phyloP scores from a whole-genome alignment of 2,888 invertebrate species.

The Phaedon cochleariae region DNA sequence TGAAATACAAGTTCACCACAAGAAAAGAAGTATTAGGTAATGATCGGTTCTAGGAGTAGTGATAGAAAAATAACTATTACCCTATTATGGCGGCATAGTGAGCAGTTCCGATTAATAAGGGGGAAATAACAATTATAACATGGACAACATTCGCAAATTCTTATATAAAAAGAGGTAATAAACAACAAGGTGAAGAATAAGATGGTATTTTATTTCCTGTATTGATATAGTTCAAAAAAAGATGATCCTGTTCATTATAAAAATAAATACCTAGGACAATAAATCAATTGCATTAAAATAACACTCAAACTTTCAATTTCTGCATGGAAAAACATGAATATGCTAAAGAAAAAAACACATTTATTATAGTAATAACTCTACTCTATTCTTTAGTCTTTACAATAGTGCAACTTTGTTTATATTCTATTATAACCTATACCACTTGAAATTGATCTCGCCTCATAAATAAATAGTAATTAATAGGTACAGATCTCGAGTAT shows the following conservation, averaged over 20 bases:
- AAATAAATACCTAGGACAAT: conserved; percentile 20
- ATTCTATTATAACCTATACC: conserved; percentile 45
- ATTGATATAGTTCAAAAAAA: conserved; percentile 23
- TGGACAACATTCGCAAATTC: too few relatives aligned
- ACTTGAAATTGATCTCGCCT: conserved; percentile 13
- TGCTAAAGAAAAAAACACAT: conserved; percentile 46
- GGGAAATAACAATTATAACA: too few relatives aligned
- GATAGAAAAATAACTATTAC: too few relatives aligned
- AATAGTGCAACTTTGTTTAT: conserved; percentile 56
- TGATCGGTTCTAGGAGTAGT: too few relatives aligned
- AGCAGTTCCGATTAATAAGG: too few relatives aligned
- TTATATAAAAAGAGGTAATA: not conserved
- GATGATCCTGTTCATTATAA: conserved; percentile 14
- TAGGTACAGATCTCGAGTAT: conserved; percentile 32
- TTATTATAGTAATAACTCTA: conserved; percentile 48
- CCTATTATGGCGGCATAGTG: too few relatives aligned
- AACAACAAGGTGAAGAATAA: conserved; percentile 6
- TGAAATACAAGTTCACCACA: too few relatives aligned
- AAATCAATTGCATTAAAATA: conserved; percentile 11
- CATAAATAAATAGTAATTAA: conserved; percentile 29
- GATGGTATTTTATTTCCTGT: conserved; percentile 28
- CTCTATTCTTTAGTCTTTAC: conserved; percentile 57
- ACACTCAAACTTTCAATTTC: not conserved
- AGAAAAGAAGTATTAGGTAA: too few relatives aligned
- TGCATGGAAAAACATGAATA: conserved; percentile 3